A percentile compares a stretch with the other conserved stretches of the same genome.
Evolutionary conservation across 2,797 vertebrate species (phyloP).

Genomic region (Melanotaenia nigrans): DNA sequence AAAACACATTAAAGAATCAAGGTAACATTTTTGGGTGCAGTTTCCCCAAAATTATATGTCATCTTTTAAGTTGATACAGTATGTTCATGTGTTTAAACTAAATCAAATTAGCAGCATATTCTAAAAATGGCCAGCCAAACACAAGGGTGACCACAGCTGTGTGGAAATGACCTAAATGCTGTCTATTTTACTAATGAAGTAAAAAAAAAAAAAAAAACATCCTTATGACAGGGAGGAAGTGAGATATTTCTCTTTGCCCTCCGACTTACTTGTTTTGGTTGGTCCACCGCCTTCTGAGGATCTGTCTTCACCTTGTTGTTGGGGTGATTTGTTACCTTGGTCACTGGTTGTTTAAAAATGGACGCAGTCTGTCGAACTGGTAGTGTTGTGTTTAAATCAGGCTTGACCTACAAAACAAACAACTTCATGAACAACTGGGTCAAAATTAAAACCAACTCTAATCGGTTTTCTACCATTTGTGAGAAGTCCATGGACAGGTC

Average conservation of each 20-base stretch:
- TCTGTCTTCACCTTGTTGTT: constrained; percentile 98
- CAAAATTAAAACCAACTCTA: background rate
- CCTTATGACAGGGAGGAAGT: background rate
- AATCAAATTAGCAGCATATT: background rate
- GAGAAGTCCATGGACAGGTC: background rate
- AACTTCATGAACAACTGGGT: background rate
- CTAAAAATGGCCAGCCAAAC: constrained; percentile 1
- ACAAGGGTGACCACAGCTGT: constrained; percentile 5
- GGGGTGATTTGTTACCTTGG: constrained; percentile 98
- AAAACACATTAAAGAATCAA: background rate
- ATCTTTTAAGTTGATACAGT: background rate
- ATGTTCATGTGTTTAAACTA: background rate
- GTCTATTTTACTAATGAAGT: background rate
- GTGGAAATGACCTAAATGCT: background rate
- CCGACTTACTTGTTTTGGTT: constrained; percentile 91
- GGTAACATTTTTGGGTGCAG: background rate
- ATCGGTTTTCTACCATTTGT: background rate
- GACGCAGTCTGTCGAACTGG: constrained; percentile 97
- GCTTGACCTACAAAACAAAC: constrained; percentile 86
- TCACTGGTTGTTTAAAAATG: constrained; percentile 98
- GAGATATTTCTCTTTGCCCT: background rate
- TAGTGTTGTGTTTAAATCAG: constrained; percentile 95
- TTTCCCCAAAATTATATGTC: background rate
- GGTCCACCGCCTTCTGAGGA: constrained; percentile 94
- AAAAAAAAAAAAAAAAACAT: background rate